Evolutionary conservation across 2,113 vertebrate species (phyloP), one percentile per base, ranked within the genome.

Genomic region (Climacteris rufus): DNA sequence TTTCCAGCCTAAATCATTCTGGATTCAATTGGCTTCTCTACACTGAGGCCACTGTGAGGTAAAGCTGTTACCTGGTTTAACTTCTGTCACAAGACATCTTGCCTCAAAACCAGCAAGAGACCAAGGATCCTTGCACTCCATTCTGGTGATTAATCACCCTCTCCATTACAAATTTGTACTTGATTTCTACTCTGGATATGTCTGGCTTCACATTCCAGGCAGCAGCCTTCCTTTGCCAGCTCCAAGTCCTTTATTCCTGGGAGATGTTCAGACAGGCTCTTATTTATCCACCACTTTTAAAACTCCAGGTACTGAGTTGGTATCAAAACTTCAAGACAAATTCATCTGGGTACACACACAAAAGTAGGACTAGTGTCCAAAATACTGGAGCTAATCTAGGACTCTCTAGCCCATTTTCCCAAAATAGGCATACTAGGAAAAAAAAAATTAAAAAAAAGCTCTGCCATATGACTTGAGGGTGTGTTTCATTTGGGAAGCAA

Each of bases 341-440:
- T 87, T 94, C 90, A 84, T 31, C 86, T 45, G 72, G 31, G 65
- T 83, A 28, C 83, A 45, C 0, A 4, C 49, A 93, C 69, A 79
- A 53, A 97, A 97, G 90, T 96, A 96, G 96, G 90, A 93, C 96
- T 95, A 83, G 31, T 11, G 37, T 96, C 93, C 96, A 96, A 95
- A 96, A 95, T 96, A 96, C 83, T 69, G 52, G 81, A 88, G 81
- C 78, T 96, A 93, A 97, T 97, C 92, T 97, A 86, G 96, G 94
- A 96, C 94, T 97, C 94, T 88, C 49, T 94, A 96, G 94, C 94
- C 94, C 92, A 97, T 83, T 95, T 96, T 96, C 96, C 88, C 76
- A 96, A 93, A 97, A 97, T 95, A 97, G 92, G 15, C 2, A 21
- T 83, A 90, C 87, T 66, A 93, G 66, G 15, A 1, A 31, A 45